Conservation (phyloP, 2,888 invertebrate species). For the Epinotia nisella region DNA sequence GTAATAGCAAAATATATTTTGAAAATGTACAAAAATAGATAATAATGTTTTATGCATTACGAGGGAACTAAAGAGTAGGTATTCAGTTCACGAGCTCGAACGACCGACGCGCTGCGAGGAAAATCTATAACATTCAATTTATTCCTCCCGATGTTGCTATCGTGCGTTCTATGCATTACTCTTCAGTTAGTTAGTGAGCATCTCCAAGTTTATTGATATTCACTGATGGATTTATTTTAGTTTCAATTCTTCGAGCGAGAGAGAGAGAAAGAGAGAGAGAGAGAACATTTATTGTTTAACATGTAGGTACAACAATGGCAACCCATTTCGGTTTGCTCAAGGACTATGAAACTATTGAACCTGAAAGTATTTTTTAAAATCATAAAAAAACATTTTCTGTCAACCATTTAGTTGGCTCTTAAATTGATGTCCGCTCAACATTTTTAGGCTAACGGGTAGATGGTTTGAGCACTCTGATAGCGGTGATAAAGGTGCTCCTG, state of each 20-base stretch:
- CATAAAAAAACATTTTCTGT: too few relatives aligned
- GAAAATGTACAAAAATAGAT: neutral
- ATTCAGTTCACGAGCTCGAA: constrained; percentile 45
- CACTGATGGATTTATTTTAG: neutral
- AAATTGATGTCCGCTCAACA: too few relatives aligned
- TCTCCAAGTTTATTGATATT: constrained; percentile 18
- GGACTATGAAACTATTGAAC: too few relatives aligned
- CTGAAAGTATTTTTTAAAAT: too few relatives aligned
- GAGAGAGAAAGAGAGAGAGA: too few relatives aligned
- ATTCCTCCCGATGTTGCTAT: constrained; percentile 43
- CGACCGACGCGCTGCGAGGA: constrained; percentile 33
- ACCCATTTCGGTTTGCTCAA: too few relatives aligned
- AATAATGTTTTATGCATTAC: constrained; percentile 14
- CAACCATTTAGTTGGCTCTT: too few relatives aligned
- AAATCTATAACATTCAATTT: constrained; percentile 48
- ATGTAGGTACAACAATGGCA: too few relatives aligned
- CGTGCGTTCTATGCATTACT: constrained; percentile 41
- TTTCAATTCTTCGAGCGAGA: neutral
- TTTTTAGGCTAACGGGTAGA: too few relatives aligned
- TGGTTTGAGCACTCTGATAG: too few relatives aligned
- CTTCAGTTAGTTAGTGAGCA: constrained; percentile 30
- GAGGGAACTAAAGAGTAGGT: constrained; percentile 19
- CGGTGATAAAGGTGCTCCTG: too few relatives aligned
- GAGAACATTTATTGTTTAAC: too few relatives aligned
- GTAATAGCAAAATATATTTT: constrained; percentile 1